Conservation (phyloP, 2,888 invertebrate species). For the Microdon myrmicae region DNA sequence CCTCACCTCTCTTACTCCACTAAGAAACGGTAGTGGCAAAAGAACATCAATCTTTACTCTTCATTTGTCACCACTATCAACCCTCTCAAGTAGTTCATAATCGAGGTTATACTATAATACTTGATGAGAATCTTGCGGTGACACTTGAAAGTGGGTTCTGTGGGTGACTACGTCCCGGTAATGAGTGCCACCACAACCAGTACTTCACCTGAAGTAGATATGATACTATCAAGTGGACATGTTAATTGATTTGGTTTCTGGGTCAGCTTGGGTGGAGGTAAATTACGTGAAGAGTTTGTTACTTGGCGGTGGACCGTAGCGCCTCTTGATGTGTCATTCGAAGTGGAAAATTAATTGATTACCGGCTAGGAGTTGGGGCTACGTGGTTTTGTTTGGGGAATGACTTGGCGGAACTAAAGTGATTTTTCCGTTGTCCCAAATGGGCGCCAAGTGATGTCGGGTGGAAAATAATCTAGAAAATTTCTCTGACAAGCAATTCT, state of each 20-base stretch:
- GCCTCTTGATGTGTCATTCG: conserved; percentile 1
- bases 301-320: neutral
- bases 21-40: no score
- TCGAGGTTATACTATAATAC: no score
- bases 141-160: no score
- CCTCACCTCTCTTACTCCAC: no score
- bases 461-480: no score
- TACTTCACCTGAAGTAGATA: conserved; percentile 8
- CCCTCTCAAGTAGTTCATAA: conserved; percentile 7
- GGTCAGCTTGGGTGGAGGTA: conserved; percentile 18
- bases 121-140: no score
- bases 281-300: neutral
- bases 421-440: no score
- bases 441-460: no score
- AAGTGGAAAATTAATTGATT: conserved; percentile 29
- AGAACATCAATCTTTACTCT: conserved; percentile 38
- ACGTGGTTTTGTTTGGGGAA: conserved; percentile 5
- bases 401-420: conserved; percentile 26
- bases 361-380: conserved; percentile 3
- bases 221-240: conserved; percentile 24
- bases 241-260: conserved; percentile 33
- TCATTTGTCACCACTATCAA: conserved; percentile 8
- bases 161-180: no score
- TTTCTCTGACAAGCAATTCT: no score
- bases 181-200: conserved; percentile 1